Conservation (phyloP, 2,797 vertebrate species). For the Chloroceryle amazona region DNA sequence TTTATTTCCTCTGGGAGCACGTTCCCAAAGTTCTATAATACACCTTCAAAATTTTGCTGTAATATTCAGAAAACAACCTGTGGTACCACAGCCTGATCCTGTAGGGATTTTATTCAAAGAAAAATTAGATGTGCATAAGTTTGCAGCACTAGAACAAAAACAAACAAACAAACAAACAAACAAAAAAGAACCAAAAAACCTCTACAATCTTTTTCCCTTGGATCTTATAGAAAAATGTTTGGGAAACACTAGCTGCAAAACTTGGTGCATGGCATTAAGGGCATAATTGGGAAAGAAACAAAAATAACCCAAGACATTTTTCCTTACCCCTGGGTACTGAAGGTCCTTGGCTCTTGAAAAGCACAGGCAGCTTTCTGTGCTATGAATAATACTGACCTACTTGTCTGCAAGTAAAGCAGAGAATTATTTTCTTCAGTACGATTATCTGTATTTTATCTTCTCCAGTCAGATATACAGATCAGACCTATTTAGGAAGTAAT, state of each 20-base stretch:
- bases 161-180: too few relatives aligned
- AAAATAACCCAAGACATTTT: constrained; percentile 42
- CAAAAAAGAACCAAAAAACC: not conserved
- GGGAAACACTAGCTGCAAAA: not conserved
- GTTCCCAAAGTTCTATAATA: not conserved
- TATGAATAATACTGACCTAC: constrained; percentile 57
- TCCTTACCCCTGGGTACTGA: not conserved
- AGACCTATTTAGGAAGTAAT: not conserved
- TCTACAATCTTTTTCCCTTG: not conserved
- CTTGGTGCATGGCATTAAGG: not conserved
- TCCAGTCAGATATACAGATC: not conserved
- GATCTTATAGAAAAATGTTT: not conserved
- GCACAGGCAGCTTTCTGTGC: not conserved
- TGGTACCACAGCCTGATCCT: not conserved
- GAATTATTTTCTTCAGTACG: not conserved
- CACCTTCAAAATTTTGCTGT: not conserved
- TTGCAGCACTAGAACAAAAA: not conserved
- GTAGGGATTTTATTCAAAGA: not conserved
- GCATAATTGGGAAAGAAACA: not conserved
- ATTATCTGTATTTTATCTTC: not conserved
- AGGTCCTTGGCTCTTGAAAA: constrained; percentile 26
- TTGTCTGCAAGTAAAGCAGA: constrained; percentile 40
- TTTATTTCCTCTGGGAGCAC: constrained; percentile 28
- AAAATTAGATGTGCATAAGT: not conserved
- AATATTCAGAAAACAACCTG: not conserved